Evolutionary conservation across 2,113 vertebrate genomes (phyloP).

Genomic region (Beaufortia kweichowensis): DNA sequence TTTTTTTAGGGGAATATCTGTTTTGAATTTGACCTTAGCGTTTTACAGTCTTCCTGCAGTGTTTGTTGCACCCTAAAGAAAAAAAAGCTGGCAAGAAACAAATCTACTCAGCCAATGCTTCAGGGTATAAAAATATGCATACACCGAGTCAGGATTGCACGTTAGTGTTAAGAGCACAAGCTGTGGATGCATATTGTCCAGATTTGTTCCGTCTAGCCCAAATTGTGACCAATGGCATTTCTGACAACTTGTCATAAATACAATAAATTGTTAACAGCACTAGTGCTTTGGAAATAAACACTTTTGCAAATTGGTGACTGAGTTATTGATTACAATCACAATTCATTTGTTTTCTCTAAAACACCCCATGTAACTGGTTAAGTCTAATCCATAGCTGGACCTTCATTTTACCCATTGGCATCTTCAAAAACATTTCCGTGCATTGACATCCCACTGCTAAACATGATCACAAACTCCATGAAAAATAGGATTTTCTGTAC

Average conservation of each 20-base stretch:
- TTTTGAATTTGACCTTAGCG: slow-evolving; percentile 16
- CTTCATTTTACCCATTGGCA: background rate
- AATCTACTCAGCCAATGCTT: background rate
- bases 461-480: too few species aligned
- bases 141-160: slow-evolving; percentile 17
- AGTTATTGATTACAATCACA: too few species aligned
- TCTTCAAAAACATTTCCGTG: too few species aligned
- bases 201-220: slow-evolving; percentile 1
- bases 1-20: slow-evolving; percentile 21
- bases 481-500: too few species aligned
- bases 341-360: too few species aligned
- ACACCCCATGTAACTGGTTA: background rate
- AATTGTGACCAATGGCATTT: background rate
- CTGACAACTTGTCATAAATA: background rate
- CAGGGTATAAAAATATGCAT: background rate
- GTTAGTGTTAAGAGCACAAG: background rate
- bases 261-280: background rate
- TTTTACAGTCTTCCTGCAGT: slow-evolving; percentile 10
- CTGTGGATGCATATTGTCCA: slow-evolving; percentile 7
- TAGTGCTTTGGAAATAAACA: background rate
- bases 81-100: slow-evolving; percentile 9
- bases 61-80: slow-evolving; percentile 11
- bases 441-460: too few species aligned
- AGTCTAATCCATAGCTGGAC: too few species aligned
- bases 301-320: background rate